These are phyloP conservation scores for Zoanthus gigantus DNA, from an alignment of 92 coral and sea anemone genomes.

Conservation along the genomic window DNA sequence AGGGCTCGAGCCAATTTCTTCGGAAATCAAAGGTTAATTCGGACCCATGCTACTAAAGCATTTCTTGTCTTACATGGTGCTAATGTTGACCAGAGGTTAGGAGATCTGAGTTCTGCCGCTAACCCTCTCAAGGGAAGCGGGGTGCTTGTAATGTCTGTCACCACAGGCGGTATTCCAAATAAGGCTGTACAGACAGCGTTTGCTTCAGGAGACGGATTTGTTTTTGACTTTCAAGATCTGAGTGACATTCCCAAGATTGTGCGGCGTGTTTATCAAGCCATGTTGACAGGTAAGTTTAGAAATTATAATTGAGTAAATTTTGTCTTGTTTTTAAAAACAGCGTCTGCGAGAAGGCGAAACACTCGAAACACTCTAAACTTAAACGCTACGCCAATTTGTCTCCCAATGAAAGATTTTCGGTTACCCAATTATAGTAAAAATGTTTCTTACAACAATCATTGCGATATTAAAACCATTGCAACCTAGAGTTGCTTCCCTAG, in stretches of 20 bases:
- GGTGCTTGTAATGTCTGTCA: constrained; percentile 79
- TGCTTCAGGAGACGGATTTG: constrained; percentile 80
- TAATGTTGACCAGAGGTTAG: constrained; percentile 51
- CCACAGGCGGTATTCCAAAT: constrained; percentile 80
- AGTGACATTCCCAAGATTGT: constrained; percentile 75
- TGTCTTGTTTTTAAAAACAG: constrained; percentile 66
- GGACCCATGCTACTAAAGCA: constrained; percentile 79
- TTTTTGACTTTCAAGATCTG: constrained; percentile 61
- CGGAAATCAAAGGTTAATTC: constrained; percentile 55
- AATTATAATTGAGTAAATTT: constrained; percentile 39
- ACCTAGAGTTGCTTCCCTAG: too few species aligned
- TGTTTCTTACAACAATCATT: too few species aligned
- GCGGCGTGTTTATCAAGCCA: constrained; percentile 77
- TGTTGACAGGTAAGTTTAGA: constrained; percentile 72
- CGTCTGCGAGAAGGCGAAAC: too few species aligned
- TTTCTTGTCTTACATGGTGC: constrained; percentile 87
- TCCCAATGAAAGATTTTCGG: too few species aligned
- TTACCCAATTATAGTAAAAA: too few species aligned
- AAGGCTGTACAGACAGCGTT: constrained; percentile 47
- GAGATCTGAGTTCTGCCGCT: constrained; percentile 60
- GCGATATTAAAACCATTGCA: too few species aligned
- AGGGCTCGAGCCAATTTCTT: constrained; percentile 63
- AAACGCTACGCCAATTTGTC: too few species aligned
- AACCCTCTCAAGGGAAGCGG: constrained; percentile 69
- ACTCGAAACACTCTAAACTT: too few species aligned